Conservation (phyloP, 2,888 invertebrate species). For the Meandrusa payeni region DNA sequence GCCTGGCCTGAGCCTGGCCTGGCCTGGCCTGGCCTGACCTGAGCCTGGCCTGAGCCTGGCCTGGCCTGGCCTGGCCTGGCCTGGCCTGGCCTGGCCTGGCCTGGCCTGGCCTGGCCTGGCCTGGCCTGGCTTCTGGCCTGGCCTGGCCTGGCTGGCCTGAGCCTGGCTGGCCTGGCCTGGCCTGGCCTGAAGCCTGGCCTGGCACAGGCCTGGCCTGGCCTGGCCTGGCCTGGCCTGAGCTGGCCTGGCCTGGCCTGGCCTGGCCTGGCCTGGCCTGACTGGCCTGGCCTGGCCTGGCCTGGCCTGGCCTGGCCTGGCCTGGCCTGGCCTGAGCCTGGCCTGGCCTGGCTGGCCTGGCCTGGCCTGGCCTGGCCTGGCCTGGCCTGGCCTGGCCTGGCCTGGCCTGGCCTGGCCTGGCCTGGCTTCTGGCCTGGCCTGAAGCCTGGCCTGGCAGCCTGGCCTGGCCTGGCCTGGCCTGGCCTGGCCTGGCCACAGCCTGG, state of each 20-base stretch:
- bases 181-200: no score
- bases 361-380: constrained; percentile 9
- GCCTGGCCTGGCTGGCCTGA: no score
- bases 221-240: not conserved
- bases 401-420: constrained; percentile 10
- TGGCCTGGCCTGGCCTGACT: constrained; percentile 11
- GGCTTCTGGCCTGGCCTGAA: no score
- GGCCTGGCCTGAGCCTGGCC: constrained; percentile 11
- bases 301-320: constrained; percentile 16
- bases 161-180: constrained; percentile 7
- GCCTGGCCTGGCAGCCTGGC: constrained; percentile 8
- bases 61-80: constrained; percentile 19
- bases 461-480: constrained; percentile 7
- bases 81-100: constrained; percentile 14
- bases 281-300: constrained; percentile 7
- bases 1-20: constrained; percentile 12
- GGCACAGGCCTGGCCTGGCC: constrained; percentile 2
- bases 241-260: constrained; percentile 11
- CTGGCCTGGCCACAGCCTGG: constrained; percentile 4
- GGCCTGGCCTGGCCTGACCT: constrained; percentile 15
- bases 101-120: constrained; percentile 19
- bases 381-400: constrained; percentile 15
- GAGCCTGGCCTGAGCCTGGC: constrained; percentile 7
- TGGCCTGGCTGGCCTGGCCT: constrained; percentile 1
- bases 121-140: constrained; percentile 14